Evolutionary conservation across 1,140 invertebrate genomes (phyloP), one percentile per base, ranked within the genome.

Genomic region (Pantala flavescens): DNA sequence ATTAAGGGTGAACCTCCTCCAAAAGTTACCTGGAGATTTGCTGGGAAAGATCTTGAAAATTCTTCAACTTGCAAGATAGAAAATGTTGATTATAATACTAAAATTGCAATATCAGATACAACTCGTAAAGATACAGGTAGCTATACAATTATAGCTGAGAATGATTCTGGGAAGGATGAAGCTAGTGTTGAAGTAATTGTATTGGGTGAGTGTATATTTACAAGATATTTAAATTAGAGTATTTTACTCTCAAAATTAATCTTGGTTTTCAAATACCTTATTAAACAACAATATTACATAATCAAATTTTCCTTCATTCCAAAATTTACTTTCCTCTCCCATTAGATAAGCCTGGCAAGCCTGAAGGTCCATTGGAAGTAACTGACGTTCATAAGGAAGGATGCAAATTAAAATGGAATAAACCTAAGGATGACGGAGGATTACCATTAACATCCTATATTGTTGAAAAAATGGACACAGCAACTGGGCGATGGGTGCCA

Each of bases 1-100:
- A 92, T 97, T 73, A 94, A 92, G 80, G 97, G 96, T 82, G 95
- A 97, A 86, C 97, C 97, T 49, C 92, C 96, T 81, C 97, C 97
- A 84, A 92, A 88, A 49, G 90, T 94, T 75, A 93, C 89, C 19
- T 99, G 97, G 97, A 89, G 87, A 43, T 90, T 96, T 77, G 90
- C 88, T 70, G 88, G 87, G 43, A 88, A 90, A 80, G 85, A 87
- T 55, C 78, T 93, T 7, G 84, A 89, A 77, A 87, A 76, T 80
- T 80, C 83, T 81, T 86, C 83, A 74, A 89, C 86, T 74, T 80
- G 86, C 28, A 94, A 89, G 80, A 90, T 98, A 74, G 93, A 95
- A 77, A 94, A 96, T 82, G 94, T 96, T 81, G 96, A 98, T 79
- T 97, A 98, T 79, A 93, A 94, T 78, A 96, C 97, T 0, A 93